These are phyloP conservation scores for Melieria picta DNA, from an alignment of 2,888 invertebrate species.

Conservation along the genomic window DNA sequence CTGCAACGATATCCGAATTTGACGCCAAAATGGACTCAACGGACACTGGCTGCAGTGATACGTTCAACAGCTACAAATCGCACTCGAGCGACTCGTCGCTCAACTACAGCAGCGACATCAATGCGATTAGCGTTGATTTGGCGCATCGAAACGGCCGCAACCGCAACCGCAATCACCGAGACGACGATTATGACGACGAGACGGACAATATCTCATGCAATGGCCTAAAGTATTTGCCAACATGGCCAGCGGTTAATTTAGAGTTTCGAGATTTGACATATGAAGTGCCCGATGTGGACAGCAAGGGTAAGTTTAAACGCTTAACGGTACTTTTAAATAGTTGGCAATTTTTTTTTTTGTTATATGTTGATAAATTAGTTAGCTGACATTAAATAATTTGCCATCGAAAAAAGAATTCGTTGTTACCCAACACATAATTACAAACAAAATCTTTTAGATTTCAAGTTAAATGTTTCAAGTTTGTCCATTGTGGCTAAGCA, in stretches of 20 bases:
- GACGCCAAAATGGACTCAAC: conserved; percentile 41
- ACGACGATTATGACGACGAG: no score
- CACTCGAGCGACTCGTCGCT: conserved; percentile 50
- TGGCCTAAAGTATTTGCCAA: conserved; percentile 71
- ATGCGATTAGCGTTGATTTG: conserved; percentile 59
- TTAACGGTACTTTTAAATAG: background rate
- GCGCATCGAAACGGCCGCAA: conserved; percentile 43
- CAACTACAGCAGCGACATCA: conserved; percentile 59
- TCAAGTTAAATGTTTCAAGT: no score
- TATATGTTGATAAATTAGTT: no score
- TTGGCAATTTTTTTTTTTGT: no score
- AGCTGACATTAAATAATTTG: no score
- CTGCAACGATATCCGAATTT: background rate
- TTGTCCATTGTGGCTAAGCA: no score
- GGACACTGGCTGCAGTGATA: conserved; percentile 47
- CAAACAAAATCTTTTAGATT: no score
- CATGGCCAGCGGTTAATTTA: conserved; percentile 80
- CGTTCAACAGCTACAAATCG: conserved; percentile 46
- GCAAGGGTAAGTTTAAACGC: conserved; percentile 67
- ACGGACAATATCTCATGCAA: conserved; percentile 72
- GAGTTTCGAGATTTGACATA: conserved; percentile 86
- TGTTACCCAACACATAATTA: no score
- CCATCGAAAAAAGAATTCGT: no score
- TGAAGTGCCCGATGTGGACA: conserved; percentile 77
- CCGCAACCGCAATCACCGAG: conserved; percentile 6